Conservation (phyloP, 2,888 invertebrate genomes). For the Lepidocyrtinus sp. region DNA sequence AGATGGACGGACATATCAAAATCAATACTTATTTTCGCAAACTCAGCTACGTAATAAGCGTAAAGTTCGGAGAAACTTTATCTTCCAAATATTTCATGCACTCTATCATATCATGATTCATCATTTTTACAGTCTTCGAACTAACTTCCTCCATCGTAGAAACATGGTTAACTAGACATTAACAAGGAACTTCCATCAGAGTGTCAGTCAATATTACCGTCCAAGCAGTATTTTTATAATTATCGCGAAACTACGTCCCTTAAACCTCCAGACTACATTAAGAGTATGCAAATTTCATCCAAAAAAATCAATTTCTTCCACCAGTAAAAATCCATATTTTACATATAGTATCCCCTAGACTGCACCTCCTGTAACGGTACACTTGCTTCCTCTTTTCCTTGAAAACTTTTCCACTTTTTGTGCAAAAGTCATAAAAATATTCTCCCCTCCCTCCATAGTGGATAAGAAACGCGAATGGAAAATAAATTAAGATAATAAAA, state of each 20-base stretch:
- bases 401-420: not conserved
- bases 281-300: not conserved
- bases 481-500: conserved; percentile 5
- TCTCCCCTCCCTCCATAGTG: conserved; percentile 3
- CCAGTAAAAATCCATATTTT: not conserved
- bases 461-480: conserved; percentile 15
- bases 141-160: too few relatives aligned
- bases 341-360: not conserved
- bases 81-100: too few relatives aligned
- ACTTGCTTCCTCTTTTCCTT: not conserved
- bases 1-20: too few relatives aligned
- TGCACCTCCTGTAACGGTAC: not conserved
- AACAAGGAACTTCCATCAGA: conserved; percentile 41
- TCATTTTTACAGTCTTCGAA: too few relatives aligned
- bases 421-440: conserved; percentile 7
- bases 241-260: not conserved
- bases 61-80: too few relatives aligned
- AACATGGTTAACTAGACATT: too few relatives aligned
- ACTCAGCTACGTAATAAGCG: too few relatives aligned
- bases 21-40: too few relatives aligned
- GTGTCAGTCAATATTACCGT: conserved; percentile 31
- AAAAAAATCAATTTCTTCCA: not conserved
- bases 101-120: too few relatives aligned
- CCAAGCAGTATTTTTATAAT: not conserved
- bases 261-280: not conserved